A percentile compares a stretch with the other conserved stretches of the same genome.
These are phyloP conservation scores for Camptogramma bilineatum DNA, from an alignment of 2,888 invertebrate species.

Conservation along the genomic window DNA sequence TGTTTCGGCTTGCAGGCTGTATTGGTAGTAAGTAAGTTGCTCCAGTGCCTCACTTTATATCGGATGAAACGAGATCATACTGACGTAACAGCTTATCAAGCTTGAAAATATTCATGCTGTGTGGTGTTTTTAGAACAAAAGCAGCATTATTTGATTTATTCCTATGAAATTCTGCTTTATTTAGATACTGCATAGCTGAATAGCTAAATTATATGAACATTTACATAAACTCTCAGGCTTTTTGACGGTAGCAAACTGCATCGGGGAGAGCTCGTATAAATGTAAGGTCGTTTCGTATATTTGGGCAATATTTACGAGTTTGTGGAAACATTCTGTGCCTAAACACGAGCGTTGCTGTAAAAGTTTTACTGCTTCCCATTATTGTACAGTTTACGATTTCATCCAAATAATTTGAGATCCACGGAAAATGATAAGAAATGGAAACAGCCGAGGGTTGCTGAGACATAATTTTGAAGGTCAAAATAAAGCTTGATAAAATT, in stretches of 20 bases:
- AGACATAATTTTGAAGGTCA: slow-evolving; percentile 10
- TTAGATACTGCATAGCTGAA: slow-evolving; percentile 7
- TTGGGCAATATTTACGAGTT: slow-evolving; percentile 68
- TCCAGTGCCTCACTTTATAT: slow-evolving; percentile 6
- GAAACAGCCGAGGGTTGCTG: slow-evolving; percentile 1
- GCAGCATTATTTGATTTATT: not conserved
- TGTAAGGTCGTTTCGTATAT: slow-evolving; percentile 50
- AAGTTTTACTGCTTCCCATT: slow-evolving; percentile 68
- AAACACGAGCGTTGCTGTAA: slow-evolving; percentile 56
- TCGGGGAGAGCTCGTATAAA: slow-evolving; percentile 39
- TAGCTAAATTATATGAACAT: slow-evolving; percentile 30
- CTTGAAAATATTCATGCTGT: slow-evolving; percentile 3
- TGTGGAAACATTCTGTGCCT: slow-evolving; percentile 56
- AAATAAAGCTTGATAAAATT: not conserved
- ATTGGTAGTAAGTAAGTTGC: slow-evolving; percentile 8
- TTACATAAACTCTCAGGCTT: slow-evolving; percentile 35
- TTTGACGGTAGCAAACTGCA: slow-evolving; percentile 42
- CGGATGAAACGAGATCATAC: slow-evolving; percentile 8
- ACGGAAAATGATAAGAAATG: slow-evolving; percentile 36
- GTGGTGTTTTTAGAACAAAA: not conserved
- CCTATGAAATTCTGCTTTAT: not conserved
- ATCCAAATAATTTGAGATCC: slow-evolving; percentile 55
- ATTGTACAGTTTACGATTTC: slow-evolving; percentile 63
- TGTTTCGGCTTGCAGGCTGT: slow-evolving; percentile 17
- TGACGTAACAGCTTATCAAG: slow-evolving; percentile 1